Conservation (phyloP, 2,113 vertebrate species). For the Lanius ludovicianus region DNA sequence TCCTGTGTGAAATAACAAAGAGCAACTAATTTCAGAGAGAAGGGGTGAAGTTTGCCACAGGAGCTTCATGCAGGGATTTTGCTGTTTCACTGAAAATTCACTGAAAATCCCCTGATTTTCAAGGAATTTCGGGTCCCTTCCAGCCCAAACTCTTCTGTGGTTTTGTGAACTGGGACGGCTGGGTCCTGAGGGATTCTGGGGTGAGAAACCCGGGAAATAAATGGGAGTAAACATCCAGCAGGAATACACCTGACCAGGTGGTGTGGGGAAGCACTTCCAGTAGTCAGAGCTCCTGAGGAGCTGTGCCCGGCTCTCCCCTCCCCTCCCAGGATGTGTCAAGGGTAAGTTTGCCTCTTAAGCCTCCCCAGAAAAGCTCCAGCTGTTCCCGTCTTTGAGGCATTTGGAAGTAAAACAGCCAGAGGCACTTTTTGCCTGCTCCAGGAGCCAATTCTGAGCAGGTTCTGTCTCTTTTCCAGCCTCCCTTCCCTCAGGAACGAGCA, state of each 20-base stretch:
- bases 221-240: background rate
- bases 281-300: background rate
- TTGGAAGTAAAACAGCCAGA: background rate
- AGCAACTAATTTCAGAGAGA: background rate
- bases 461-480: background rate
- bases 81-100: background rate
- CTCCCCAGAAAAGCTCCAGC: background rate
- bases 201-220: background rate
- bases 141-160: fast-evolving
- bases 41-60: background rate
- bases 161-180: background rate
- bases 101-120: background rate
- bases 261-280: fast-evolving
- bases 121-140: background rate
- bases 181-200: background rate
- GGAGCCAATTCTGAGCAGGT: slow-evolving; percentile 11
- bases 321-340: background rate
- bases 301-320: background rate
- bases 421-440: background rate
- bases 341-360: background rate
- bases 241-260: background rate
- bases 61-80: background rate
- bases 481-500: background rate
- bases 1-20: background rate
- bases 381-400: background rate